Evolutionary conservation across 2,797 vertebrate genomes (phyloP).

Genomic region (Chlorospingus flavigularis): DNA sequence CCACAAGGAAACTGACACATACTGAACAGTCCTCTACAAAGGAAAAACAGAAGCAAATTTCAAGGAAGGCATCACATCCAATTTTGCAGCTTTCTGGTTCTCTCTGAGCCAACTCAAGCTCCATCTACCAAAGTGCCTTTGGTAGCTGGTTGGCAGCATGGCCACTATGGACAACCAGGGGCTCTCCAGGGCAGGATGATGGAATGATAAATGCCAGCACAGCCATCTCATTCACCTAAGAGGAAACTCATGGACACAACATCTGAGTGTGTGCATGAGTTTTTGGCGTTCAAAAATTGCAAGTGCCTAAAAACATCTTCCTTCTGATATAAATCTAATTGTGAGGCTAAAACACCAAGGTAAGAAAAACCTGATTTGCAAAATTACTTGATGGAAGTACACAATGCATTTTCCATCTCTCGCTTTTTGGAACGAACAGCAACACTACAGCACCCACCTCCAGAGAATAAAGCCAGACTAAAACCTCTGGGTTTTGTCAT

Average conservation of each 20-base stretch:
- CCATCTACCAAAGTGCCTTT: background rate
- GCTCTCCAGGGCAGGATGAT: rapidly evolving
- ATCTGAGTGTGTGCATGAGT: rapidly evolving
- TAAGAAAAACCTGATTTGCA: background rate
- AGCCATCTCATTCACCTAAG: background rate
- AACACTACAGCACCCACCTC: background rate
- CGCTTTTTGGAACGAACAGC: background rate
- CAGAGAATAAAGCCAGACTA: background rate
- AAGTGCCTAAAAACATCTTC: background rate
- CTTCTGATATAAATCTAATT: background rate
- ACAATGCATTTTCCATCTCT: background rate
- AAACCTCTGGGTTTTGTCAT: background rate
- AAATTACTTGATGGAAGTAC: background rate
- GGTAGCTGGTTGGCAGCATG: rapidly evolving
- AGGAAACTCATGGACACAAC: background rate
- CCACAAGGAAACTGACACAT: background rate
- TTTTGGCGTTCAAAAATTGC: background rate
- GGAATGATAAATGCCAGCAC: rapidly evolving
- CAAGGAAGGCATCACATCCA: background rate
- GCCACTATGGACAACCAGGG: background rate
- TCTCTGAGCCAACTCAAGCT: background rate
- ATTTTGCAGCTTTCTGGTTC: background rate
- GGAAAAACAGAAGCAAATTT: background rate
- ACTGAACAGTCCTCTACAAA: background rate
- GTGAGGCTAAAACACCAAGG: background rate